These are phyloP conservation scores for Scolopax mira DNA, from an alignment of 2,113 vertebrate genomes.

Conservation along the genomic window DNA sequence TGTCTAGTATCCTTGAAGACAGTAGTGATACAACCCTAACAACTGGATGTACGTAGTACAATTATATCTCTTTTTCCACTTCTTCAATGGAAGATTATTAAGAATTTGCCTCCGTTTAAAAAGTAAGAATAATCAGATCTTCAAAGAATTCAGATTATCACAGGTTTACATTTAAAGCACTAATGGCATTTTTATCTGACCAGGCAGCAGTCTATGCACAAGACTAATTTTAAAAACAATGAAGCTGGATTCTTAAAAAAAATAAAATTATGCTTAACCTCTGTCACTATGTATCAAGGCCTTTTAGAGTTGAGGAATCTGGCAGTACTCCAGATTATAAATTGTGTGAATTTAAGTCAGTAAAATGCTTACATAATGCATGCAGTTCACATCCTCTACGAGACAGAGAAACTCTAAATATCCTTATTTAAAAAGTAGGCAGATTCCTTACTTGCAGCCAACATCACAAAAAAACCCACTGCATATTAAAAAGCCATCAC, in stretches of 20 bases:
- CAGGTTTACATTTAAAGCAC: not conserved
- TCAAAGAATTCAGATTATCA: not conserved
- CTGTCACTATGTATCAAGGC: not conserved
- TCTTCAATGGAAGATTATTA: not conserved
- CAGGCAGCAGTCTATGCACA: not conserved
- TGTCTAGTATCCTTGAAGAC: not conserved
- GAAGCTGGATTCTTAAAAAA: not conserved
- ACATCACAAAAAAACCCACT: not conserved
- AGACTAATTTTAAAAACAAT: not conserved
- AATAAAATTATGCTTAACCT: not conserved
- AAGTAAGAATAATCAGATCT: not conserved
- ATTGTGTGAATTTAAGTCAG: not conserved
- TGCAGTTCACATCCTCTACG: not conserved
- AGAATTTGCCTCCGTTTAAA: not conserved
- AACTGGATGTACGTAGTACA: not conserved
- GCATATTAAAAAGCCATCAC: not conserved
- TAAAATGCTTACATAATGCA: slow-evolving; percentile 19
- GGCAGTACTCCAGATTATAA: slow-evolving; percentile 14
- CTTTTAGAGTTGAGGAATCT: not conserved
- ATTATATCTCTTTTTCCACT: not conserved
- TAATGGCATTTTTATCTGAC: not conserved
- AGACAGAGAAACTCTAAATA: not conserved
- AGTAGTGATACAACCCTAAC: not conserved
- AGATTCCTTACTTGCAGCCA: not conserved
- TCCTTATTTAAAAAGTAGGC: not conserved